These are phyloP conservation scores for Acomys russatus DNA, from an alignment of 2,797 vertebrate species.

Conservation along the genomic window DNA sequence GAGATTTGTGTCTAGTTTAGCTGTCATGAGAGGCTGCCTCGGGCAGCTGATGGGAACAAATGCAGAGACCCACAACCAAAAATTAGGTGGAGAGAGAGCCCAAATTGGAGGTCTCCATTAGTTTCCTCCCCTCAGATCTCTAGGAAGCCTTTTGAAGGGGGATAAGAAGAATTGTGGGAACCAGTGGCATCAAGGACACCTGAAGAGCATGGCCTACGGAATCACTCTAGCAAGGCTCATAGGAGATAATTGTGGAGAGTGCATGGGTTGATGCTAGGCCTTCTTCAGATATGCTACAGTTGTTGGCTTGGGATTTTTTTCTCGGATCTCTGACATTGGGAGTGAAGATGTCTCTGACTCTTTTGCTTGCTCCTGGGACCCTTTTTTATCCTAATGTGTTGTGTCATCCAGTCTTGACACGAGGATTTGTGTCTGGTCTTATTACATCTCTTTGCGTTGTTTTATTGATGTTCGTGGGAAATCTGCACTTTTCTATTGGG, in stretches of 20 bases:
- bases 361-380: no score
- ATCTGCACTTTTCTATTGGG: no score
- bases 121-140: neutral
- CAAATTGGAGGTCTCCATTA: neutral
- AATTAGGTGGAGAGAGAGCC: neutral
- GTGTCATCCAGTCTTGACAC: neutral
- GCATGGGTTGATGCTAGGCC: no score
- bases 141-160: neutral
- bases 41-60: neutral
- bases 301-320: neutral
- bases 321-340: no score
- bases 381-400: no score
- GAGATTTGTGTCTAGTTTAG: neutral
- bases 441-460: neutral
- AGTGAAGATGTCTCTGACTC: no score
- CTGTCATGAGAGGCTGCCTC: neutral
- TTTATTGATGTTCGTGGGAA: neutral
- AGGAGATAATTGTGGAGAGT: neutral
- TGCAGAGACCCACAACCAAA: neutral
- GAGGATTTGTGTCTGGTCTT: neutral
- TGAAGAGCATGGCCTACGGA: neutral
- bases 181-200: neutral
- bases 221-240: neutral
- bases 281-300: neutral
- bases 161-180: neutral